These are phyloP conservation scores for Aromia moschata DNA, from an alignment of 2,888 invertebrate species.

Conservation along the genomic window DNA sequence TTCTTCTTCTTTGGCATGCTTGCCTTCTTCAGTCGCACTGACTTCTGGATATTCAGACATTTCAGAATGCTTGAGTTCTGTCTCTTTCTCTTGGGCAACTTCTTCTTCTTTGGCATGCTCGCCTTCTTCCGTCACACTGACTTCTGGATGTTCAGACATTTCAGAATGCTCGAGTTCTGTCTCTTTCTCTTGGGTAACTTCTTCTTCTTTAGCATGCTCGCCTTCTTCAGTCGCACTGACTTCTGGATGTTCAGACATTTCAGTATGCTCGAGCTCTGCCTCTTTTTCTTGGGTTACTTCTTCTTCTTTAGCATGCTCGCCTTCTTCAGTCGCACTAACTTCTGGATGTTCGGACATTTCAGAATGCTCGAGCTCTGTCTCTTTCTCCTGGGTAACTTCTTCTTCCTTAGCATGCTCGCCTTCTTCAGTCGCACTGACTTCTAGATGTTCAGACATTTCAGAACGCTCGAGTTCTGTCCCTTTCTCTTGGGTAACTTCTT, in stretches of 20 bases:
- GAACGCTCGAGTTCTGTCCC: not conserved
- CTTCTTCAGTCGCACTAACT: slow-evolving; percentile 1
- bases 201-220: not conserved
- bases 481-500: not conserved
- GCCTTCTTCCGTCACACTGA: not conserved
- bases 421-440: slow-evolving; percentile 4
- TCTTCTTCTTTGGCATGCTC: not conserved
- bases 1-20: not conserved
- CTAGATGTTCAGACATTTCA: not conserved
- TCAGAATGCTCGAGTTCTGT: too few relatives aligned
- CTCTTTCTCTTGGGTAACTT: not conserved
- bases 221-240: slow-evolving; percentile 1
- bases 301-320: not conserved
- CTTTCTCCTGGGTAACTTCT: not conserved
- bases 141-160: too few relatives aligned
- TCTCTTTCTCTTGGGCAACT: too few relatives aligned
- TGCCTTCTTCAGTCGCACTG: not conserved
- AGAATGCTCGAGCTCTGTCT: not conserved
- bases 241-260: not conserved
- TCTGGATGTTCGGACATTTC: not conserved
- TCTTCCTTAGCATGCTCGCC: not conserved
- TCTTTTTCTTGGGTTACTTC: not conserved
- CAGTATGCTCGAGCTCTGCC: not conserved
- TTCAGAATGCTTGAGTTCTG: too few relatives aligned
- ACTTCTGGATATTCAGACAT: too few relatives aligned